Base-by-base conservation (phyloP, 2,888 invertebrate genomes). In the Lamproptera curius region DNA sequence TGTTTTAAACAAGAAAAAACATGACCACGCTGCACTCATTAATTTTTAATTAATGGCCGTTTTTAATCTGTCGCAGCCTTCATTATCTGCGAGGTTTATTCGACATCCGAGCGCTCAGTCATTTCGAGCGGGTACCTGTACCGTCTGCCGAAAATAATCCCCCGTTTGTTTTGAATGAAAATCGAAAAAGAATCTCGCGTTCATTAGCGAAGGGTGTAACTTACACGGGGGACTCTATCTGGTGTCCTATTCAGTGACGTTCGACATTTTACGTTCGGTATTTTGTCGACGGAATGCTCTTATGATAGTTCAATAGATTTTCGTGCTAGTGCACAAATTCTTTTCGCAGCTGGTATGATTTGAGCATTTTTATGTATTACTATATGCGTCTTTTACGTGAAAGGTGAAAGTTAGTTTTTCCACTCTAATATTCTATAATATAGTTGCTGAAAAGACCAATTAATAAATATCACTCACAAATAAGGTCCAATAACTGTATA, bases 171-270 rank as follows among this genome's bases (percentile, higher is more conserved):
- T 63, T 68, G 63, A 62, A 78, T 74, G 73, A 83, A 85, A 85
- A 85, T 81, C 82, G 76, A 82, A 83, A 84, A 83, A 84, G 76
- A 85, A 82, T 79, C 73, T 69, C 70, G 64, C 66, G 75, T 80
- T 85, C 85, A 84, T 85, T 85, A 85, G 73, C 63, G 80, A 67
- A 74, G 78, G 80, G 82, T 79, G 82, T 81, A 77, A 76, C 74
- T 84, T 80, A 83, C 81, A 69, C 74, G 69, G 68, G 72, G 74
- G 67, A 60, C 57, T 50, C 46, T 59, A 61, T 68, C 59, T 52
- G 62, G 66, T 63, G 54, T 59, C 1, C 37, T 70, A 75, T 76
- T 73, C 45, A 51, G 33, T 16, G 45, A 10, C 53, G 46, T 41
- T 50, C 59, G 60, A 56, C 38, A 42, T 41, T 35, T 33, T 10